Evolutionary conservation across 2,888 invertebrate genomes (phyloP), one percentile per base, ranked within the genome.

Genomic region (Hypena proboscidalis): DNA sequence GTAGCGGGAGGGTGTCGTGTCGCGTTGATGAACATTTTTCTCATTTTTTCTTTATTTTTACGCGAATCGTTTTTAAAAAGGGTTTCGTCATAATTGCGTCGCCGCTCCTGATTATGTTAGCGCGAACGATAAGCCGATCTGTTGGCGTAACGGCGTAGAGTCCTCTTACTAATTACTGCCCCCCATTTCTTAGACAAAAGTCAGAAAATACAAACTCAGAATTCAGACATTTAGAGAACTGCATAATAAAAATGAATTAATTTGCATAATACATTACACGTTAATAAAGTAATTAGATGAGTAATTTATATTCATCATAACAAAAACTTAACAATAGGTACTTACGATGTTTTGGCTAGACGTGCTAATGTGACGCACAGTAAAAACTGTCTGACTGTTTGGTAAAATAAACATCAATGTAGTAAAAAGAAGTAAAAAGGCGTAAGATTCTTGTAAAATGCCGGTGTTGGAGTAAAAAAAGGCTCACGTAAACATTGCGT

Each of bases 1-100:
- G 57, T 62, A 59, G 66, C 64, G 70, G 74, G 75, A 77, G 80
- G 80, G 80, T 71, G 80, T 77, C 84, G 85, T 89, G 90, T 90
- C 89, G 90, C 89, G 90, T 90, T 90, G 90, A 90, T 90, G 90
- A 90, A 89, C 89, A 88, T 90, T 90, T 89, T 90, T 90, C 87
- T 86, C 85, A 80, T 86, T 86, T 89, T 88, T 88, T 84, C 81
- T 83, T 87, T 85, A 83, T 89, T 90, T 87, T 86, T 77, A 83
- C 83, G 87, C 86, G 89, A 90, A 89, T 88, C 90, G 89, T 85
- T 90, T 90, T 90, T 90, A 88, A 90, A 76, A 80, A 88, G 89
- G 90, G 90, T 90, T 90, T 86, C 86, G 82, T 90, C 89, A 90
- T 90, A 90, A 90, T 90, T 87, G 87, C 88, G 81, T 83, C 80